Conservation (phyloP, 2,797 vertebrate species). For the Danio albolineatus region DNA sequence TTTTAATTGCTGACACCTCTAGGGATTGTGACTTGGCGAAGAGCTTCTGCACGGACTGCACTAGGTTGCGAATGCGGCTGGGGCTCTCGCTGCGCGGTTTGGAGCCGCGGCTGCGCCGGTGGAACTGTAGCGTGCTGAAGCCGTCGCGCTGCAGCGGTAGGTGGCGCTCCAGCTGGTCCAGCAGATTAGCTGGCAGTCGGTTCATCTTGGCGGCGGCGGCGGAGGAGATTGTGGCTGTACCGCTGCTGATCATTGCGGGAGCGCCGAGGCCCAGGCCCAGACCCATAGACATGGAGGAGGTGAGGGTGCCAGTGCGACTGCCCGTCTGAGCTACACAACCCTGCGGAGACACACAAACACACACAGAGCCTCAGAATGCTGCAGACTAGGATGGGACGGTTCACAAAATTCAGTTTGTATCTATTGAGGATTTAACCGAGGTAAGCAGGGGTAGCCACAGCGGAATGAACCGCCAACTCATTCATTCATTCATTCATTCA, state of each 20-base stretch:
- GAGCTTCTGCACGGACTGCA: constrained; percentile 97
- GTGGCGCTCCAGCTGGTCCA: constrained; percentile 98
- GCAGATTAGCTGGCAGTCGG: constrained; percentile 91
- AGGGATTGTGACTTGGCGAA: constrained; percentile 96
- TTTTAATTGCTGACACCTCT: constrained; percentile 86
- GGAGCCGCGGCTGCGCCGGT: constrained; percentile 78
- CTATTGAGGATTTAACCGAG: no score
- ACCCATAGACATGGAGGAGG: constrained; percentile 79
- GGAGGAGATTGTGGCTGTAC: constrained; percentile 82
- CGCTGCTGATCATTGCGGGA: constrained; percentile 82
- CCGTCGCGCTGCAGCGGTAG: constrained; percentile 94
- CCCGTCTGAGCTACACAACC: constrained; percentile 83
- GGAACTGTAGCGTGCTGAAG: constrained; percentile 98
- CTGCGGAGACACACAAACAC: constrained; percentile 56
- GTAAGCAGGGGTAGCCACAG: no score
- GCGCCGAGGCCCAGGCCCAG: constrained; percentile 77
- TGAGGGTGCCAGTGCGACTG: constrained; percentile 73
- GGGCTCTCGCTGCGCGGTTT: constrained; percentile 97
- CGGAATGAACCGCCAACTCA: no score
- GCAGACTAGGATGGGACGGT: no score
- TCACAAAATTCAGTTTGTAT: no score
- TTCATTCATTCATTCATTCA: no score
- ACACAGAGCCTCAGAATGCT: background rate
- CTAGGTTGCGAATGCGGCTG: constrained; percentile 94
- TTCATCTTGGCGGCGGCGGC: constrained; percentile 94